A percentile compares a stretch with the other conserved stretches of the same genome.
These are phyloP conservation scores for Coendou prehensilis DNA, from an alignment of 2,797 vertebrate genomes.

Conservation along the genomic window DNA sequence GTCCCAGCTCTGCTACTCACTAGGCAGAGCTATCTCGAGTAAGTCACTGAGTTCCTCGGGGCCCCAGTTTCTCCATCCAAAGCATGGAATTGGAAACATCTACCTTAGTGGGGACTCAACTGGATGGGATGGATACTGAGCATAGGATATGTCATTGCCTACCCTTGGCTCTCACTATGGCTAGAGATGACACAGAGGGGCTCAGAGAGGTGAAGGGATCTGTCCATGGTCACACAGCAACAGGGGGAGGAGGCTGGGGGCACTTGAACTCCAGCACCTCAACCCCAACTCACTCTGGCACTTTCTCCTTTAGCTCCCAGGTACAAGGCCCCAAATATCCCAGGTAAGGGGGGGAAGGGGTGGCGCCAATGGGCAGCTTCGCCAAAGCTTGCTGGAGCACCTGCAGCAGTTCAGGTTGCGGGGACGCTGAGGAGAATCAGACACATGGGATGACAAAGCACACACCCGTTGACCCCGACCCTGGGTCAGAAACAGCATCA, in stretches of 20 bases:
- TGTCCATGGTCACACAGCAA: background rate
- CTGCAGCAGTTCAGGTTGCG: accelerated
- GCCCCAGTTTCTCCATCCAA: conserved; percentile 34
- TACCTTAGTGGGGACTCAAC: background rate
- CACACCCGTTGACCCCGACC: accelerated
- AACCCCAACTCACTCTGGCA: background rate
- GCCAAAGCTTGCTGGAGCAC: background rate
- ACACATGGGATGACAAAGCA: background rate
- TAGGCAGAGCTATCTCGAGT: background rate
- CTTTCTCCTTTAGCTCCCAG: background rate
- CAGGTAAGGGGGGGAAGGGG: background rate
- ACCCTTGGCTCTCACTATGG: background rate
- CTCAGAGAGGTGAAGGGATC: background rate
- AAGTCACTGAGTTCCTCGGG: background rate
- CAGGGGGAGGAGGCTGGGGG: background rate
- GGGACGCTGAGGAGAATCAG: background rate
- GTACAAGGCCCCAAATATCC: background rate
- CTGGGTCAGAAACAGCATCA: accelerated
- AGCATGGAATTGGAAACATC: background rate
- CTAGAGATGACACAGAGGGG: background rate
- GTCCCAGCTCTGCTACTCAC: background rate
- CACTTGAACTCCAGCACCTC: background rate
- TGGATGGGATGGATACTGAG: accelerated
- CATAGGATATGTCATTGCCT: accelerated
- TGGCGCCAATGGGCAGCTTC: accelerated